phyloP scores from a whole-genome alignment of 1,140 invertebrate species.

The Patella vulgata region DNA sequence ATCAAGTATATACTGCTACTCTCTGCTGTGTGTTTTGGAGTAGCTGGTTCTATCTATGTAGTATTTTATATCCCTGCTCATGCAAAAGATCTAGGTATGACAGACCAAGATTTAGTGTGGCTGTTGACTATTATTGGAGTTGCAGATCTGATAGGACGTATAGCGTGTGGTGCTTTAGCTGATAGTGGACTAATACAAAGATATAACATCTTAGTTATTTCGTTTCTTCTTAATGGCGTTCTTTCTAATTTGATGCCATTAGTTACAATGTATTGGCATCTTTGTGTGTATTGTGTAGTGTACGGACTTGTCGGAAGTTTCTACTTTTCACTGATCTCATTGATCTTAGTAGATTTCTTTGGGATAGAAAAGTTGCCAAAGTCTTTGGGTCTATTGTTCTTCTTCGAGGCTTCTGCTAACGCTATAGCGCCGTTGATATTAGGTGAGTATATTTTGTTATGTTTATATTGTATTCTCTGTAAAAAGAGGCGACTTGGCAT shows the following conservation, averaged over 20 bases:
- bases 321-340: too few relatives aligned
- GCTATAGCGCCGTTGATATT: too few relatives aligned
- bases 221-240: constrained; percentile 16
- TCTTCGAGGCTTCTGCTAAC: too few relatives aligned
- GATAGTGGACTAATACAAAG: constrained; percentile 23
- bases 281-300: constrained; percentile 20
- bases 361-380: too few relatives aligned
- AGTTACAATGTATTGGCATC: constrained; percentile 11
- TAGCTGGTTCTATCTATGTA: too few relatives aligned
- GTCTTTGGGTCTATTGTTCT: too few relatives aligned
- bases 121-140: constrained; percentile 28
- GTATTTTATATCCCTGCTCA: constrained; percentile 15
- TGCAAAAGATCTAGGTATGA: constrained; percentile 17
- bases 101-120: constrained; percentile 21
- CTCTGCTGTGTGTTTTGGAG: too few relatives aligned
- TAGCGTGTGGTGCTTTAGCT: constrained; percentile 19
- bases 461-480: too few relatives aligned
- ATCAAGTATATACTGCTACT: too few relatives aligned
- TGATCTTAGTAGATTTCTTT: too few relatives aligned
- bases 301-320: constrained; percentile 30
- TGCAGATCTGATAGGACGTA: constrained; percentile 22
- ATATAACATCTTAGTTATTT: constrained; percentile 16
- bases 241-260: not conserved
- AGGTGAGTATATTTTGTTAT: too few relatives aligned
- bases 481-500: too few relatives aligned